Evolutionary conservation across 2,113 vertebrate genomes (phyloP).

Genomic region (Edolisoma coerulescens): DNA sequence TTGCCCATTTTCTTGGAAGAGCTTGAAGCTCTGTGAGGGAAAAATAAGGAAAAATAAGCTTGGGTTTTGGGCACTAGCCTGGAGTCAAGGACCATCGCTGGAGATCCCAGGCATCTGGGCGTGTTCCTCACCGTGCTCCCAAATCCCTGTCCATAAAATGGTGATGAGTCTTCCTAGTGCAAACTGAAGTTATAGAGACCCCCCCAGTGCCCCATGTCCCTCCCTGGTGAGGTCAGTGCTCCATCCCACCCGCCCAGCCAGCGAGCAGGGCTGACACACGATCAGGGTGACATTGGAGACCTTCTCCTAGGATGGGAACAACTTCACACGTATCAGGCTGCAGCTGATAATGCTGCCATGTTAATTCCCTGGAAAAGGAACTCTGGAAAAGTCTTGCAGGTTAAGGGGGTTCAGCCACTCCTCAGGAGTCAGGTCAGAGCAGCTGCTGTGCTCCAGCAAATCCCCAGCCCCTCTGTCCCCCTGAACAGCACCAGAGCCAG

Average conservation of each 20-base stretch:
- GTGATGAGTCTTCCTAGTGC: neutral
- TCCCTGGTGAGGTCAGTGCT: neutral
- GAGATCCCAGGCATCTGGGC: neutral
- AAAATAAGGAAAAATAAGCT: neutral
- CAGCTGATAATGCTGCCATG: neutral
- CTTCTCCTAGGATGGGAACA: neutral
- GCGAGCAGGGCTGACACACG: neutral
- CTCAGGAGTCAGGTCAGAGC: neutral
- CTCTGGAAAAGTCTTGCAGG: neutral
- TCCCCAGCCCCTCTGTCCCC: neutral
- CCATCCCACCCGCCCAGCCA: neutral
- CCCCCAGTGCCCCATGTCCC: rapidly evolving
- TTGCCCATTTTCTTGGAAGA: neutral
- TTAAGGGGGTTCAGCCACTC: neutral
- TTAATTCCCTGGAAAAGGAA: neutral
- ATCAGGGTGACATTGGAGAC: neutral
- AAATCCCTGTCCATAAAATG: neutral
- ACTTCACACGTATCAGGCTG: neutral
- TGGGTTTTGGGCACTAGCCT: neutral
- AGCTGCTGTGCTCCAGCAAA: neutral
- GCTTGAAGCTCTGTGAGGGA: neutral
- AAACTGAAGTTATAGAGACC: neutral
- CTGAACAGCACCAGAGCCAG: neutral
- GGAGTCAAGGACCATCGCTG: neutral
- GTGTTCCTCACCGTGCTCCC: neutral